Percentiles rank a stretch among this genome's conserved stretches.
Evolutionary conservation across 2,888 invertebrate species (phyloP).

Genomic region (Parelbella ahira): DNA sequence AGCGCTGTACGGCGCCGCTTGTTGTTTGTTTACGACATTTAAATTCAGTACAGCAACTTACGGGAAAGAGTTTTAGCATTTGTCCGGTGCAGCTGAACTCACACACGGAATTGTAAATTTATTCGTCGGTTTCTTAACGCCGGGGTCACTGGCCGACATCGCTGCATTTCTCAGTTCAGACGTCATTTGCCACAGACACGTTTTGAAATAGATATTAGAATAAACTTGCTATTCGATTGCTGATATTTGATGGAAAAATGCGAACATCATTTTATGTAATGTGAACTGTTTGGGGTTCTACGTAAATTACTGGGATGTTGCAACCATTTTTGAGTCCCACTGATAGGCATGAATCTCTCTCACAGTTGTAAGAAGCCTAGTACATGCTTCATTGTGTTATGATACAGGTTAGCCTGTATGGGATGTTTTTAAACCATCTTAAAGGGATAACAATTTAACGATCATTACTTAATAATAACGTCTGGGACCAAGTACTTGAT

Average conservation of each 20-base stretch:
- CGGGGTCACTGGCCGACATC: conserved; percentile 40
- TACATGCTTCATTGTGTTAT: too few species aligned
- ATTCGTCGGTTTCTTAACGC: conserved; percentile 58
- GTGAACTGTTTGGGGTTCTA: too few species aligned
- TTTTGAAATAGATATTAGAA: conserved; percentile 10
- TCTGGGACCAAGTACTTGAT: too few species aligned
- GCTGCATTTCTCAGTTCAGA: conserved; percentile 28
- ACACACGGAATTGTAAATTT: conserved; percentile 73
- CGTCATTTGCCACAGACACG: conserved; percentile 15
- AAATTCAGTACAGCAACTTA: conserved; percentile 46
- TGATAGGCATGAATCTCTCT: too few species aligned
- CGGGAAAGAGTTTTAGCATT: conserved; percentile 70
- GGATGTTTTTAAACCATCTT: too few species aligned
- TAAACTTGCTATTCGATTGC: not conserved
- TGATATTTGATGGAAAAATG: not conserved
- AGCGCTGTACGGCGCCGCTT: conserved; percentile 40
- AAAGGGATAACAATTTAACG: too few species aligned
- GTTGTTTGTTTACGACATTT: conserved; percentile 51
- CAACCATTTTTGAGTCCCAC: too few species aligned
- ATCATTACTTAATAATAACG: too few species aligned
- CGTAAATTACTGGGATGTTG: too few species aligned
- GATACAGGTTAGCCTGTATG: too few species aligned
- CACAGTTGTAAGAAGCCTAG: too few species aligned
- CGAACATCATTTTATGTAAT: not conserved
- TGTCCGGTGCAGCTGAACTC: conserved; percentile 65